Percentiles rank a stretch among this genome's conserved stretches.
Evolutionary conservation across 92 coral and sea anemone species (phyloP).

Genomic region (Porites evermanni): DNA sequence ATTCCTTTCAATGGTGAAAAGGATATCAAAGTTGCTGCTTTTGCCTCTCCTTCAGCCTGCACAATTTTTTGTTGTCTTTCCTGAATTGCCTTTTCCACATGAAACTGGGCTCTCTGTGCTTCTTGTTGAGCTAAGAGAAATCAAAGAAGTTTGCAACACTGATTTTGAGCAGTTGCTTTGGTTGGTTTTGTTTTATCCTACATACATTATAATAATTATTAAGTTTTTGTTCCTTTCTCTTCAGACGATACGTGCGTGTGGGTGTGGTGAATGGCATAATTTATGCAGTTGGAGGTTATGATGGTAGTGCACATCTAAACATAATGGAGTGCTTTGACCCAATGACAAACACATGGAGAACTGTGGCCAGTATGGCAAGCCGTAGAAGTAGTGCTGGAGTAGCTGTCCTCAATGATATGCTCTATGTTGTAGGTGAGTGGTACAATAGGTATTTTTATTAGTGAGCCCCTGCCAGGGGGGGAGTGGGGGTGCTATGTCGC

Average conservation of each 20-base stretch:
- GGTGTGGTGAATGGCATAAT: conserved; percentile 80
- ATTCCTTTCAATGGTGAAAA: conserved; percentile 12
- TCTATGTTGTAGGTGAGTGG: conserved; percentile 85
- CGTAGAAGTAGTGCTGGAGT: conserved; percentile 94
- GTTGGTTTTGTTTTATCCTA: not conserved
- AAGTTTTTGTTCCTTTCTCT: not conserved
- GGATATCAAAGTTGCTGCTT: conserved; percentile 97
- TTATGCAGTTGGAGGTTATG: conserved; percentile 93
- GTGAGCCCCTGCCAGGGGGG: too few relatives aligned
- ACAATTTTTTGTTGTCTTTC: conserved; percentile 99
- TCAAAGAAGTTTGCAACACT: not conserved
- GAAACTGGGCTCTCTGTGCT: conserved; percentile 98
- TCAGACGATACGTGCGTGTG: conserved; percentile 88
- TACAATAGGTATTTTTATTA: not conserved
- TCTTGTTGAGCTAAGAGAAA: conserved; percentile 89
- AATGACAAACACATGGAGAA: conserved; percentile 69
- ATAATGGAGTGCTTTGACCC: conserved; percentile 91
- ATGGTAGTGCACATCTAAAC: conserved; percentile 88
- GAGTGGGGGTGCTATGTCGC: too few relatives aligned
- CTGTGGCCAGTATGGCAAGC: conserved; percentile 91
- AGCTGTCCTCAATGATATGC: conserved; percentile 77
- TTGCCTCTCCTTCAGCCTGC: conserved; percentile 99
- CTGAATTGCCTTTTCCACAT: conserved; percentile 95
- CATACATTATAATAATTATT: not conserved
- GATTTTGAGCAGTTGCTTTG: too few relatives aligned